These are phyloP conservation scores for Drosophila santomea DNA, from an alignment of 1,140 invertebrate species.

Conservation along the genomic window DNA sequence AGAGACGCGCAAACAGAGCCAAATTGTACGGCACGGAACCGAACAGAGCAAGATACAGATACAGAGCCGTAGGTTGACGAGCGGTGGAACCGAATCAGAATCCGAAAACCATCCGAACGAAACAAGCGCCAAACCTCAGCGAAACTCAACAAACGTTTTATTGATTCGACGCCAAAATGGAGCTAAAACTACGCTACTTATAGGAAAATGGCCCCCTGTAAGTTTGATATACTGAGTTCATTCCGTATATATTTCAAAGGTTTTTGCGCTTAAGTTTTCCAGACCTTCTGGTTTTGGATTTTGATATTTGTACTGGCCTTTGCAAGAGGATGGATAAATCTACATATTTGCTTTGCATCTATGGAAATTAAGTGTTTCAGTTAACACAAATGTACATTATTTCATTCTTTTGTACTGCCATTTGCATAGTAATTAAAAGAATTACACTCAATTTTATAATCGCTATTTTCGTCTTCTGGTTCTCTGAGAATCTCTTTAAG, in stretches of 20 bases:
- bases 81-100: slow-evolving; percentile 53
- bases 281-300: neutral
- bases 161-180: slow-evolving; percentile 73
- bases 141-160: slow-evolving; percentile 74
- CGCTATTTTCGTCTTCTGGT: neutral
- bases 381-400: no score
- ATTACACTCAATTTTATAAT: neutral
- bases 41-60: slow-evolving; percentile 54
- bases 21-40: slow-evolving; percentile 50
- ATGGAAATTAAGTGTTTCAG: no score
- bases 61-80: slow-evolving; percentile 63
- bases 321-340: neutral
- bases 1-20: slow-evolving; percentile 19
- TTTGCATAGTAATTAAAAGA: neutral
- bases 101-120: slow-evolving; percentile 67
- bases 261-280: slow-evolving; percentile 17
- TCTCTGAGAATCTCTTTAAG: neutral
- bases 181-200: slow-evolving; percentile 68
- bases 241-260: slow-evolving; percentile 12
- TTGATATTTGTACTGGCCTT: neutral
- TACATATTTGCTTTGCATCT: no score
- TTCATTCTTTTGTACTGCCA: no score
- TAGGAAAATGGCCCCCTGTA: slow-evolving; percentile 46
- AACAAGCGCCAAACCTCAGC: slow-evolving; percentile 65
- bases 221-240: slow-evolving; percentile 19